These are phyloP conservation scores for Myotis daubentonii DNA, from an alignment of 2,797 vertebrate genomes.

Conservation along the genomic window DNA sequence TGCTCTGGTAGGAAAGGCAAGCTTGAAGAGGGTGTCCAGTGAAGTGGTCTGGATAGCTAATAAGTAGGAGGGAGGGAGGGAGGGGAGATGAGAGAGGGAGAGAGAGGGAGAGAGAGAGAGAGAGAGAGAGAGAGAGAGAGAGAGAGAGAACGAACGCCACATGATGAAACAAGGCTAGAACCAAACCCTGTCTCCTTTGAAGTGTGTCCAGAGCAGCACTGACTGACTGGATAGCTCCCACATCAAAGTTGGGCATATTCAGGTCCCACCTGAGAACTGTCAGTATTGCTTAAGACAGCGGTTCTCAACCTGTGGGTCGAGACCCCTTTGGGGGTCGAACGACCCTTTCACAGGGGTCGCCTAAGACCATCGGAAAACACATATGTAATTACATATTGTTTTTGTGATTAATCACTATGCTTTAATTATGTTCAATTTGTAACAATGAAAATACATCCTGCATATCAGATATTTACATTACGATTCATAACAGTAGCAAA, in stretches of 20 bases:
- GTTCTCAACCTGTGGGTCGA: too few relatives aligned
- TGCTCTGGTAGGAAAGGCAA: background rate
- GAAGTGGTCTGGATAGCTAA: background rate
- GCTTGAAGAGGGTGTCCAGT: background rate
- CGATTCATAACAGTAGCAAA: too few relatives aligned
- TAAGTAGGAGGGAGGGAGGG: background rate
- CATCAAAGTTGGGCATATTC: background rate
- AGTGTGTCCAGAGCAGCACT: background rate
- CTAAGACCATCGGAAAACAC: too few relatives aligned
- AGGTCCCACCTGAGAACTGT: background rate
- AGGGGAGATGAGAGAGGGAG: background rate
- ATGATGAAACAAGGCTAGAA: background rate
- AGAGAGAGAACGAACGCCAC: background rate
- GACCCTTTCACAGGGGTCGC: too few relatives aligned
- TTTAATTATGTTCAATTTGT: too few relatives aligned
- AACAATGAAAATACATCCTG: too few relatives aligned
- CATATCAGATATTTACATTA: too few relatives aligned
- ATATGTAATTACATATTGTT: too few relatives aligned
- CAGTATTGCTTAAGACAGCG: background rate
- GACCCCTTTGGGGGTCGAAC: too few relatives aligned
- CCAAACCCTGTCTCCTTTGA: background rate
- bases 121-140: background rate
- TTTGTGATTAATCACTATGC: too few relatives aligned
- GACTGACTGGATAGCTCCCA: background rate
- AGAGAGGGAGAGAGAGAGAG: background rate